Evolutionary conservation across 1,140 invertebrate genomes (phyloP).

Genomic region (Leptestheria dahalacensis): DNA sequence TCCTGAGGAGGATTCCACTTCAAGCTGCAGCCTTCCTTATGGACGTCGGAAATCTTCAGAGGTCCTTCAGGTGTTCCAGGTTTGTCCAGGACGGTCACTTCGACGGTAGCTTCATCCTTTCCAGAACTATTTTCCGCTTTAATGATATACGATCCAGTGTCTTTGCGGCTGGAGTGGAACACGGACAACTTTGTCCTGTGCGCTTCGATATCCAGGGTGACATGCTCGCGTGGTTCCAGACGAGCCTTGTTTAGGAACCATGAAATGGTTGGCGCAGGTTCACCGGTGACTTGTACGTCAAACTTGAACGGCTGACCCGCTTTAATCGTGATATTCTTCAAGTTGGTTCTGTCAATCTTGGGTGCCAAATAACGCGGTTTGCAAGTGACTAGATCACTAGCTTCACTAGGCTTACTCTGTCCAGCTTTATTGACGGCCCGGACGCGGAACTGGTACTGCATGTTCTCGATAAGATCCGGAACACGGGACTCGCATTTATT

Average conservation of each 20-base stretch:
- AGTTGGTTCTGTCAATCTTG: conserved; percentile 74
- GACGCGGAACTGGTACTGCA: conserved; percentile 91
- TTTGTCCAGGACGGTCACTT: conserved; percentile 71
- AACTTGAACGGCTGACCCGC: conserved; percentile 69
- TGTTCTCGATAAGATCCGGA: conserved; percentile 79
- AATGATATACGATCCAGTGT: conserved; percentile 69
- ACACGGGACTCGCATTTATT: conserved; percentile 67
- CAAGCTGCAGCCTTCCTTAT: conserved; percentile 80
- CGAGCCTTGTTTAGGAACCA: conserved; percentile 72
- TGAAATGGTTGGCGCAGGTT: conserved; percentile 67
- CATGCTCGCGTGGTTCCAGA: conserved; percentile 43
- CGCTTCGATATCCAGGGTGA: conserved; percentile 68
- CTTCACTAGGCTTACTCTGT: conserved; percentile 72
- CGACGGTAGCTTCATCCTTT: conserved; percentile 75
- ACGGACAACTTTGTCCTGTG: conserved; percentile 70
- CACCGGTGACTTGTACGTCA: conserved; percentile 76
- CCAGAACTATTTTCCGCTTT: conserved; percentile 85
- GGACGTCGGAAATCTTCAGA: conserved; percentile 74
- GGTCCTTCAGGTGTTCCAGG: conserved; percentile 84
- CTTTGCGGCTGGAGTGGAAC: conserved; percentile 50
- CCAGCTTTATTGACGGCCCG: conserved; percentile 91
- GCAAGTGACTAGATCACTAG: conserved; percentile 61
- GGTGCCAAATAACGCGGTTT: conserved; percentile 79
- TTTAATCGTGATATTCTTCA: conserved; percentile 72
- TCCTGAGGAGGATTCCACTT: conserved; percentile 86